phyloP scores from a whole-genome alignment of 2,797 vertebrate species.

The Dicrostonyx torquatus region DNA sequence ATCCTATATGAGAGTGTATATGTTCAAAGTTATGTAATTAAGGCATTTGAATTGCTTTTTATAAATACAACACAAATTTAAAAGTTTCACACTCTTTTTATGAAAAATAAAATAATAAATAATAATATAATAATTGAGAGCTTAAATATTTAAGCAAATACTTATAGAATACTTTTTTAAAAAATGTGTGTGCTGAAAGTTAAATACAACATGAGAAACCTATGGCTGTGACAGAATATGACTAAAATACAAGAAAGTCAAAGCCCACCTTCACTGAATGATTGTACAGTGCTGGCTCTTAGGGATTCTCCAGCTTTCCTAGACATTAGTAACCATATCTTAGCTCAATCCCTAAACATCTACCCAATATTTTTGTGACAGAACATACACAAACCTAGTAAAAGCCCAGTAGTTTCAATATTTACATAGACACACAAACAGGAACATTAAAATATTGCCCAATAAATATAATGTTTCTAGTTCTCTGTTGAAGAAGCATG shows the following conservation, averaged over 20 bases:
- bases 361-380: constrained; percentile 13
- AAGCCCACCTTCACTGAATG: not conserved
- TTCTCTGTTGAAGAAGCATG: constrained; percentile 37
- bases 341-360: not conserved
- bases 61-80: constrained; percentile 1
- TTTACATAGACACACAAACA: constrained; percentile 31
- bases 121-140: constrained; percentile 11
- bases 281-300: not conserved
- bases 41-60: not conserved
- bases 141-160: constrained; percentile 11
- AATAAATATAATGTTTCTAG: constrained; percentile 4
- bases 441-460: constrained; percentile 11
- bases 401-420: constrained; percentile 28
- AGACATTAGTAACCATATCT: not conserved
- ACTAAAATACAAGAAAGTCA: not conserved
- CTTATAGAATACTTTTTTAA: not conserved
- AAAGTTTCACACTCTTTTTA: constrained; percentile 27
- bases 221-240: not conserved
- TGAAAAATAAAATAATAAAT: constrained; percentile 6
- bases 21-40: not conserved
- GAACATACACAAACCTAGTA: not conserved
- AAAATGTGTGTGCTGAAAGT: not conserved
- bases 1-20: not conserved
- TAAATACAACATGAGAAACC: not conserved
- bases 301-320: not conserved